These are phyloP conservation scores for Leuctra nigra DNA, from an alignment of 2,888 invertebrate genomes.

Conservation along the genomic window DNA sequence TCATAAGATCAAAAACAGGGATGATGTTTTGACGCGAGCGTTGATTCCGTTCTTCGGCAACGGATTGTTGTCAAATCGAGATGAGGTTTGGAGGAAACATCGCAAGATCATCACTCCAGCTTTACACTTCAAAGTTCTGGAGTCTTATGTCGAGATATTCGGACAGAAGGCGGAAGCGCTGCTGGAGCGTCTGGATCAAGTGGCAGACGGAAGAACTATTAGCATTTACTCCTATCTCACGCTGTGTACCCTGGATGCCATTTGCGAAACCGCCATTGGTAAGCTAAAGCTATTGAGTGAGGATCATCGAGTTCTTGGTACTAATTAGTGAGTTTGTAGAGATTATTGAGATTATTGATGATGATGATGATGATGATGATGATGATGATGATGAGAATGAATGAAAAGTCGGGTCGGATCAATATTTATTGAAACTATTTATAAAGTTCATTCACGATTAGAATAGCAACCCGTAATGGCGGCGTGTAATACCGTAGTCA, in stretches of 20 bases:
- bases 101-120: too few relatives aligned
- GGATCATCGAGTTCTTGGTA: too few relatives aligned
- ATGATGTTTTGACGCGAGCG: not conserved
- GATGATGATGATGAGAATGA: too few relatives aligned
- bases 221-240: not conserved
- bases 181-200: not conserved
- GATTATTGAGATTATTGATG: too few relatives aligned
- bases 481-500: too few relatives aligned
- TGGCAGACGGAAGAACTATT: not conserved
- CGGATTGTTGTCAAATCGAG: not conserved
- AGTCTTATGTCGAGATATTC: constrained; percentile 4
- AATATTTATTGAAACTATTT: too few relatives aligned
- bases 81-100: constrained; percentile 1
- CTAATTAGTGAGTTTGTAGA: too few relatives aligned
- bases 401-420: too few relatives aligned
- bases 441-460: too few relatives aligned
- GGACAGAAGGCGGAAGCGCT: not conserved
- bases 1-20: constrained; percentile 1
- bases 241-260: constrained; percentile 2
- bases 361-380: too few relatives aligned
- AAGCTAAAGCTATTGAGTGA: too few relatives aligned
- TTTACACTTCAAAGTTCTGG: constrained; percentile 1
- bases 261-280: constrained; percentile 10
- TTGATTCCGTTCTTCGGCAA: constrained; percentile 1
- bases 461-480: too few relatives aligned